Evolutionary conservation across 2,888 invertebrate species (phyloP).

Genomic region (Lampropteryx suffumata): DNA sequence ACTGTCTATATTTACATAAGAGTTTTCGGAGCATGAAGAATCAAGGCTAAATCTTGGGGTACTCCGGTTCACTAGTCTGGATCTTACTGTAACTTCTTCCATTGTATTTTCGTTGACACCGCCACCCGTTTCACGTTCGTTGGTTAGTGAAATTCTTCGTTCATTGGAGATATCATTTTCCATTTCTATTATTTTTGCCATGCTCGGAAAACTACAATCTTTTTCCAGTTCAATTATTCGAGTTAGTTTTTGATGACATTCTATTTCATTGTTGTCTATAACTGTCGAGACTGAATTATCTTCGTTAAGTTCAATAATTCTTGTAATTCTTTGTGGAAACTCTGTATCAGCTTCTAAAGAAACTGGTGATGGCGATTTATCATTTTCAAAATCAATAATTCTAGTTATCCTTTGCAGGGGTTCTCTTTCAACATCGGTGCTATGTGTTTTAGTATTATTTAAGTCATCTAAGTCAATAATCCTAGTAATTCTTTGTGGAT

Average conservation of each 20-base stretch:
- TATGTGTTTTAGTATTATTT: slow-evolving; percentile 45
- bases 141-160: slow-evolving; percentile 74
- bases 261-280: slow-evolving; percentile 58
- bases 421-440: slow-evolving; percentile 62
- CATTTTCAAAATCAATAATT: slow-evolving; percentile 72
- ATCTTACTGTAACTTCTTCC: slow-evolving; percentile 67
- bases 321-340: slow-evolving; percentile 66
- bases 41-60: slow-evolving; percentile 78
- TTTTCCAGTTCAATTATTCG: slow-evolving; percentile 70
- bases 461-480: slow-evolving; percentile 75
- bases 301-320: slow-evolving; percentile 72
- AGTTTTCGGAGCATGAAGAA: slow-evolving; percentile 82
- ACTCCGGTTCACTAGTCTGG: slow-evolving; percentile 67
- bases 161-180: slow-evolving; percentile 79
- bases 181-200: slow-evolving; percentile 79
- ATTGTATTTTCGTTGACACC: slow-evolving; percentile 58
- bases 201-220: slow-evolving; percentile 71
- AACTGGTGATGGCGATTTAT: slow-evolving; percentile 53
- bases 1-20: slow-evolving; percentile 80
- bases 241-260: slow-evolving; percentile 62
- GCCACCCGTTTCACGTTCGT: slow-evolving; percentile 76
- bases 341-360: slow-evolving; percentile 58
- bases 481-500: slow-evolving; percentile 72
- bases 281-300: slow-evolving; percentile 67
- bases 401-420: slow-evolving; percentile 71